A percentile compares a stretch with the other conserved stretches of the same genome.
These are phyloP conservation scores for Torymus auratus DNA, from an alignment of 2,888 invertebrate genomes.

Conservation along the genomic window DNA sequence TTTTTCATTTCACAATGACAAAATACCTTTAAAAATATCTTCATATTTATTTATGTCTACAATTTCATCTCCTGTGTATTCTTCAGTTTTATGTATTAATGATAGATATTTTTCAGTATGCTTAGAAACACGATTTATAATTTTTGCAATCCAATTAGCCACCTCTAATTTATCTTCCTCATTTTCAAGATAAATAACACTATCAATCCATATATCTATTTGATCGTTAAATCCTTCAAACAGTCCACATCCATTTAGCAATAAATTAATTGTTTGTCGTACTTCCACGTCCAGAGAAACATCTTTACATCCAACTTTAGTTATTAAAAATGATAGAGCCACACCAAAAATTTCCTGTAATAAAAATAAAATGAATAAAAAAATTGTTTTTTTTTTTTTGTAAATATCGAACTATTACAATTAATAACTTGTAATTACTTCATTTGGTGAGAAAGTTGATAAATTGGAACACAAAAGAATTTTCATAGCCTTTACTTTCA, in stretches of 20 bases:
- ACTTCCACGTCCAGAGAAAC: constrained; percentile 71
- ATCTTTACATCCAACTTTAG: constrained; percentile 61
- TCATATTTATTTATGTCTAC: constrained; percentile 59
- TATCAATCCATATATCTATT: constrained; percentile 83
- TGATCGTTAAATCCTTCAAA: constrained; percentile 83
- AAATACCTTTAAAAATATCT: constrained; percentile 64
- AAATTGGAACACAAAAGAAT: constrained; percentile 68
- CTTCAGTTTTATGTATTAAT: constrained; percentile 64
- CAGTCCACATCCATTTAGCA: constrained; percentile 82
- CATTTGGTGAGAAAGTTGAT: constrained; percentile 69
- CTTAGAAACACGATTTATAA: constrained; percentile 62
- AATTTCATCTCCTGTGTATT: constrained; percentile 61
- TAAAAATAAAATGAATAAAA: constrained; percentile 23
- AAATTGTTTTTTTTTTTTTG: background rate
- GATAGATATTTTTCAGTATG: constrained; percentile 67
- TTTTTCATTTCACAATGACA: background rate
- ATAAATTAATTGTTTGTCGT: constrained; percentile 78
- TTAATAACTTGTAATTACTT: constrained; percentile 56
- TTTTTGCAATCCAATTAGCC: constrained; percentile 68
- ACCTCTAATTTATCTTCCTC: constrained; percentile 63
- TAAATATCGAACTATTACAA: too few species aligned
- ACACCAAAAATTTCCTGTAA: constrained; percentile 64
- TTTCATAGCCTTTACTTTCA: constrained; percentile 69
- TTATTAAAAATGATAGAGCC: constrained; percentile 67
- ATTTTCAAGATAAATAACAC: constrained; percentile 69